phyloP scores from a whole-genome alignment of 2,888 invertebrate species.

The Microctonus hyperodae region DNA sequence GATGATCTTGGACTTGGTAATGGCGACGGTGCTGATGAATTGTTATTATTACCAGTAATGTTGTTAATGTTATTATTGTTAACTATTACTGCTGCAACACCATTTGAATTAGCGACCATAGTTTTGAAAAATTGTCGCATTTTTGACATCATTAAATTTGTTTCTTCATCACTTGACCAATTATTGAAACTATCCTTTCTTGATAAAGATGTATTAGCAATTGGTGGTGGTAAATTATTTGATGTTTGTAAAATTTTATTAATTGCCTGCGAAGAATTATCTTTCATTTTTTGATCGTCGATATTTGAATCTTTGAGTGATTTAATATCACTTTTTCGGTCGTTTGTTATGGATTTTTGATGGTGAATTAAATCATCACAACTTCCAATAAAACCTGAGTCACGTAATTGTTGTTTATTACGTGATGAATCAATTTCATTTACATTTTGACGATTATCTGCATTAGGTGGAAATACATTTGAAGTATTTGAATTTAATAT shows the following conservation, averaged over 20 bases:
- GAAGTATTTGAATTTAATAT: background rate
- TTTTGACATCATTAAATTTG: conserved; percentile 94
- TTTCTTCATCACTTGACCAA: conserved; percentile 94
- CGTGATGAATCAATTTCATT: conserved; percentile 60
- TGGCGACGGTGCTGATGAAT: conserved; percentile 61
- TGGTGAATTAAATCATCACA: conserved; percentile 84
- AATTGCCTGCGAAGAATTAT: conserved; percentile 18
- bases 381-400: conserved; percentile 89
- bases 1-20: conserved; percentile 65
- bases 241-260: conserved; percentile 33
- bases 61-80: conserved; percentile 58
- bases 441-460: conserved; percentile 43
- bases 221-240: conserved; percentile 65
- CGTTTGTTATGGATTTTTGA: conserved; percentile 58
- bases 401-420: conserved; percentile 83
- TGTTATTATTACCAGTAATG: conserved; percentile 49
- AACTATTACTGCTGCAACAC: conserved; percentile 37
- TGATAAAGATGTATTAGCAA: conserved; percentile 69
- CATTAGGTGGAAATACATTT: conserved; percentile 38
- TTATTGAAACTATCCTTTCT: conserved; percentile 92
- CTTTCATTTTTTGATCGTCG: conserved; percentile 23
- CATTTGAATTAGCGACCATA: conserved; percentile 74
- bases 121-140: conserved; percentile 93
- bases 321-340: conserved; percentile 29
- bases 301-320: conserved; percentile 37